These are phyloP conservation scores for Deilephila porcellus DNA, from an alignment of 2,888 invertebrate species.

Conservation along the genomic window DNA sequence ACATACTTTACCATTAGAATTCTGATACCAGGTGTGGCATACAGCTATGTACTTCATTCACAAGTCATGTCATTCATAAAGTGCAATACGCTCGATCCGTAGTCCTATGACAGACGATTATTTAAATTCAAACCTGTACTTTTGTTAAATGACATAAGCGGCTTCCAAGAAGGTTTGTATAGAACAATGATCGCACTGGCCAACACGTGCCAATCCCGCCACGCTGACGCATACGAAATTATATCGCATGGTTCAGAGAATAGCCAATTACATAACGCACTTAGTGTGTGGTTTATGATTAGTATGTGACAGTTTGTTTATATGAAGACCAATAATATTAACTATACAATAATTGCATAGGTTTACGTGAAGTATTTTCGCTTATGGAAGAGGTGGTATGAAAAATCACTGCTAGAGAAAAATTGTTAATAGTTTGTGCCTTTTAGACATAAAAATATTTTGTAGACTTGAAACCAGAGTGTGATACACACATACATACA, in stretches of 20 bases:
- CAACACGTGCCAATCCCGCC: slow-evolving; percentile 23
- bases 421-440: no score
- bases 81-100: not conserved
- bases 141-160: slow-evolving; percentile 25
- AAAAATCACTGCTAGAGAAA: no score
- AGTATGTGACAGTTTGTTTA: not conserved
- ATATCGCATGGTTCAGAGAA: slow-evolving; percentile 23
- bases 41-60: not conserved
- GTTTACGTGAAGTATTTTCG: no score
- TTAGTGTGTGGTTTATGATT: not conserved
- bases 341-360: no score
- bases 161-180: slow-evolving; percentile 28
- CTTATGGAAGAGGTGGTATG: no score
- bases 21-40: no score
- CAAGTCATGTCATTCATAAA: slow-evolving; percentile 2
- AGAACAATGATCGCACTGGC: slow-evolving; percentile 25
- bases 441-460: no score
- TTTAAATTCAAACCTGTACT: slow-evolving; percentile 28
- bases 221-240: slow-evolving; percentile 28
- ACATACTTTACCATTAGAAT: no score
- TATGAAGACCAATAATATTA: no score
- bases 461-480: no score
- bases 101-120: slow-evolving; percentile 30
- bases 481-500: no score
- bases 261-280: slow-evolving; percentile 11